Evolutionary conservation across 2,113 vertebrate genomes (phyloP).

Genomic region (Regulus satrapa): DNA sequence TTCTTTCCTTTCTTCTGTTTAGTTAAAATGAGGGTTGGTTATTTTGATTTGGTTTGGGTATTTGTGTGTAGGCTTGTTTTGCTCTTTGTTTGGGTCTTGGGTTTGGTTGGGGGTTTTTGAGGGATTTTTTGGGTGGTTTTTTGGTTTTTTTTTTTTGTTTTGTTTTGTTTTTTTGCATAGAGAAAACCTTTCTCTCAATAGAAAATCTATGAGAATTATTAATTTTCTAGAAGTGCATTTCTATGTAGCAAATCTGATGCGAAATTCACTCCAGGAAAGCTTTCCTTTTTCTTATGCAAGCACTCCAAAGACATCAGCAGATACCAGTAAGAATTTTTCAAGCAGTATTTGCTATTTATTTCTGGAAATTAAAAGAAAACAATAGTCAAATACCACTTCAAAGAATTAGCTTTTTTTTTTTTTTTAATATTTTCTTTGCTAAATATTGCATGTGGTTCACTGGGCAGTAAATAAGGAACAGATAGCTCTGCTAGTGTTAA

Average conservation of each 20-base stretch:
- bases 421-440: conserved; percentile 41
- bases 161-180: rapidly evolving
- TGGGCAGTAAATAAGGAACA: neutral
- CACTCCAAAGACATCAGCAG: neutral
- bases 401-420: no score
- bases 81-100: neutral
- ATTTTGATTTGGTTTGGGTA: neutral
- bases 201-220: neutral
- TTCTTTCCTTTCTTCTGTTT: neutral
- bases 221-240: neutral
- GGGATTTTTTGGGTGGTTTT: no score
- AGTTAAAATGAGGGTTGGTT: neutral
- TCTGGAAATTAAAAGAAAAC: neutral
- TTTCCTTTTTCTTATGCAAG: neutral
- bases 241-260: neutral
- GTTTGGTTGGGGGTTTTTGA: no score
- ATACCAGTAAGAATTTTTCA: neutral
- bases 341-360: neutral
- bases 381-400: neutral
- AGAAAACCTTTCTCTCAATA: neutral
- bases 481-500: neutral
- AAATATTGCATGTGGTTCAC: neutral
- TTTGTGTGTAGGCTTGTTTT: neutral
- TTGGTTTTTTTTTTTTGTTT: no score
- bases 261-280: neutral